phyloP scores from a whole-genome alignment of 2,888 invertebrate species.

The Stenotaenia linearis region DNA sequence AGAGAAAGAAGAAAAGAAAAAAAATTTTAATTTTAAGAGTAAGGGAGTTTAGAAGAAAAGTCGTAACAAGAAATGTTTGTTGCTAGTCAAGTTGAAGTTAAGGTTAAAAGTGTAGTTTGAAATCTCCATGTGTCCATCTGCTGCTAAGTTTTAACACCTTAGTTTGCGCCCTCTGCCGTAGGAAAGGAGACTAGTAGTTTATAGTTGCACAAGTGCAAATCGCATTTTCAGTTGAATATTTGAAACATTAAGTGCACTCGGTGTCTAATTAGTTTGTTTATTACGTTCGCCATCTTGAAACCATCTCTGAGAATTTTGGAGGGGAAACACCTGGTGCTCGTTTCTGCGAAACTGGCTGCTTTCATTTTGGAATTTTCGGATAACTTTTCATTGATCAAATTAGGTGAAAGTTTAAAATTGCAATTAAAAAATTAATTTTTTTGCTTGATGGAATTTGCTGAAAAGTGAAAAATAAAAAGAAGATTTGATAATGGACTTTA shows the following conservation, averaged over 20 bases:
- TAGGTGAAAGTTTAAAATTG: not conserved
- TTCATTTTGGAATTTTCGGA: not conserved
- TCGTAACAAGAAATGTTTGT: not conserved
- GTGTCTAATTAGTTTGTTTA: constrained; percentile 23
- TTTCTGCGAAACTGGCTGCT: not conserved
- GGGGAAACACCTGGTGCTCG: not conserved
- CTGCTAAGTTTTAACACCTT: constrained; percentile 20
- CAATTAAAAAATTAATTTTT: not conserved
- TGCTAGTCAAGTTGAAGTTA: not conserved
- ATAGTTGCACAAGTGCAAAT: constrained; percentile 11
- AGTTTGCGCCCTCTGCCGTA: not conserved
- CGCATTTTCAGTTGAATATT: constrained; percentile 16
- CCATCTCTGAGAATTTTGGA: not conserved
- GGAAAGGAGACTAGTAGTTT: not conserved
- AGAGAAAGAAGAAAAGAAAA: not conserved
- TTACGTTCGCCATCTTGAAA: constrained; percentile 15
- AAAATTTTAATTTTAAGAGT: not conserved
- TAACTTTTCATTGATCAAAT: constrained; percentile 22
- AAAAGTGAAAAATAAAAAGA: not conserved
- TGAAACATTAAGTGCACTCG: constrained; percentile 16
- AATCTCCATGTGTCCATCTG: constrained; percentile 10
- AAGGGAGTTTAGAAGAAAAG: not conserved
- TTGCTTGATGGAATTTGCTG: not conserved
- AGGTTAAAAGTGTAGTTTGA: not conserved
- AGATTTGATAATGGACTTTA: not conserved